phyloP scores from a whole-genome alignment of 2,888 invertebrate genomes.

The Erannis defoliaria region DNA sequence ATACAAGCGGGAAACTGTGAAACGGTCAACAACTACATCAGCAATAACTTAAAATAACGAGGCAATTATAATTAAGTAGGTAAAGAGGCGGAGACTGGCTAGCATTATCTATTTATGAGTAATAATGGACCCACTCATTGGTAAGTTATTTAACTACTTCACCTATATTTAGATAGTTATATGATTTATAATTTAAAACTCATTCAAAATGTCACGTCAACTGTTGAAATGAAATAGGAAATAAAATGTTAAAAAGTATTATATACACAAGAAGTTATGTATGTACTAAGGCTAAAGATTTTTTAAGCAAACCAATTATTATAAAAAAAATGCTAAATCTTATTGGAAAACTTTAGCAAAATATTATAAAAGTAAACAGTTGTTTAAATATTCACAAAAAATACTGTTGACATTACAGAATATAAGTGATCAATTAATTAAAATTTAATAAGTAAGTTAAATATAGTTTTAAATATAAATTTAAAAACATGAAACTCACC shows the following conservation, averaged over 20 bases:
- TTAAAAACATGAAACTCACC: constrained; percentile 52
- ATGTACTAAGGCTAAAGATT: neutral
- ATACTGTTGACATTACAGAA: neutral
- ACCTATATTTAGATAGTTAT: no score
- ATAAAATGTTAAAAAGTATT: neutral
- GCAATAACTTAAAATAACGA: constrained; percentile 22
- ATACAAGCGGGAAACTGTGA: constrained; percentile 15
- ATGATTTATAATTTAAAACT: neutral
- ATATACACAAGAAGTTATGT: neutral
- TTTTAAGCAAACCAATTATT: neutral
- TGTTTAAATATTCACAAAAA: neutral
- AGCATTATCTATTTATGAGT: constrained; percentile 7
- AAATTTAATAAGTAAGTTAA: no score
- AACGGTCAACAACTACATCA: constrained; percentile 22
- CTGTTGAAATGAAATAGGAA: neutral
- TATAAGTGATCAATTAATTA: neutral
- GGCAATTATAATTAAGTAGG: constrained; percentile 17
- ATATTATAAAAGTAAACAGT: neutral
- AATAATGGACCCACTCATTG: neutral
- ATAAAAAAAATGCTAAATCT: neutral
- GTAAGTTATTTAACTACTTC: neutral
- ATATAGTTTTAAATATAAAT: constrained; percentile 32
- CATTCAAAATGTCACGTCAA: neutral
- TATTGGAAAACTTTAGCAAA: neutral
- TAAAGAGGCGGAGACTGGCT: constrained; percentile 15